Evolutionary conservation across 2,888 invertebrate species (phyloP), one percentile per base, ranked within the genome.

Genomic region (Nebria brevicollis): DNA sequence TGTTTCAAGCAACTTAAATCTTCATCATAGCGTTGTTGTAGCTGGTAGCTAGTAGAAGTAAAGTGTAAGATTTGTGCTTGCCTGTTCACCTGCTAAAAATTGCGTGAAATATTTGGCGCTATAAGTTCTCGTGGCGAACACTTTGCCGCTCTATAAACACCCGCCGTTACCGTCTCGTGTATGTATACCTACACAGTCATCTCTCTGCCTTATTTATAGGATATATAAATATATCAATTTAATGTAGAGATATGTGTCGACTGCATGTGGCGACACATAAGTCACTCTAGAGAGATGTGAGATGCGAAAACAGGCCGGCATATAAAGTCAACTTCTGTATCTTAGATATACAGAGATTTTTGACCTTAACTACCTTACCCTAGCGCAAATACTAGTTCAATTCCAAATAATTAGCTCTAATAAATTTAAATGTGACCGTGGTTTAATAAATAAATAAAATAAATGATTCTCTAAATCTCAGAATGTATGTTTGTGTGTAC

Each of bases 161-260:
- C 54, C 54, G 54, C 54, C 54, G 54, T 8, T 54, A 13, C 54
- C 54, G 13, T 13, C 13, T 11, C 54, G 13, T 13, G 13, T 54
- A 54, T 54, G 13, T 54, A 54, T 54, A 54, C 54, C 54, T 54
- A 54, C 54, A 13, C 54, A 54, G 54, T 54, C 54, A 54, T 11
- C 54, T 54, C 54, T 54, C 80, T 75, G 75, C 75, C 80, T 81
- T 81, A 81, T 81, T 81, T 81, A 81, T 81, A 81, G 81, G 77
- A 77, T 65, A 81, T 81, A 81, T 81, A 81, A 81, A 81, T 81
- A 81, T 81, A 81, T 81, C 81, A 81, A 81, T 81, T 81, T 81
- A 81, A 81, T 81, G 81, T 81, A 43, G 77, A 81, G 81, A 81
- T 77, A 72, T 81, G 77, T 81, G 81, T 77, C 81, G 76, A 65